Evolutionary conservation across 2,113 vertebrate genomes (phyloP), one percentile per base, ranked within the genome.

Genomic region (Poeciliopsis occidentalis): DNA sequence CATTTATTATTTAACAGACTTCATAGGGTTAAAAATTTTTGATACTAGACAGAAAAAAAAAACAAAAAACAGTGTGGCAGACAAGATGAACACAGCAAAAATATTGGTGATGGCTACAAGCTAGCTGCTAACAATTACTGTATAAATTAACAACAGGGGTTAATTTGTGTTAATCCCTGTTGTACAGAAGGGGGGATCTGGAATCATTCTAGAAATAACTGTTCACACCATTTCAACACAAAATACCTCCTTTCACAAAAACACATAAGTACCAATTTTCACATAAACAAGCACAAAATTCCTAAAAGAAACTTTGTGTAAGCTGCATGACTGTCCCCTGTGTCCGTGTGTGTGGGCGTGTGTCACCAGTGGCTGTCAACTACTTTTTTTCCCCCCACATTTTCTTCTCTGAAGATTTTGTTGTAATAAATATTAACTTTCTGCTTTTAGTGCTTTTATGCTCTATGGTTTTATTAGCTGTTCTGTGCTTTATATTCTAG

Each of bases 271-370:
- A 47, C 57, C 19, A 3, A 24, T 47, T 69, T 64, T 17, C 44
- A 68, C 62, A 83, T n/a, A 73, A 31, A 44, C 51, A 71, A 41
- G 12, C 67, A 47, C 73, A 70, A 8, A 86, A 44, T 66, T 60
- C 69, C 32, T 67, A 30, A 57, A 51, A 67, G 11, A 37, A 37
- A 37, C 34, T 71, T 80, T 78, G 62, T 82, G 78, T 84, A 81
- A 87, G 85, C 86, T 92, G 92, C 91, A 92, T 92, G 91, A 85
- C 80, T 85, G 84, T 92, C 71, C 82, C 86, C 83, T 67, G 51
- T 89, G 87, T 92, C 30, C 87, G 82, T 90, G 88, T 90, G 81
- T 89, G 76, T 79, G 62, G 37, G 74, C 34, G 82, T 88, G 84
- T 85, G 79, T 90, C 86, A 80, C 86, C 76, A 74, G 54, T 80